Conservation (phyloP, 2,113 vertebrate genomes). For the Baryphthengus martii region DNA sequence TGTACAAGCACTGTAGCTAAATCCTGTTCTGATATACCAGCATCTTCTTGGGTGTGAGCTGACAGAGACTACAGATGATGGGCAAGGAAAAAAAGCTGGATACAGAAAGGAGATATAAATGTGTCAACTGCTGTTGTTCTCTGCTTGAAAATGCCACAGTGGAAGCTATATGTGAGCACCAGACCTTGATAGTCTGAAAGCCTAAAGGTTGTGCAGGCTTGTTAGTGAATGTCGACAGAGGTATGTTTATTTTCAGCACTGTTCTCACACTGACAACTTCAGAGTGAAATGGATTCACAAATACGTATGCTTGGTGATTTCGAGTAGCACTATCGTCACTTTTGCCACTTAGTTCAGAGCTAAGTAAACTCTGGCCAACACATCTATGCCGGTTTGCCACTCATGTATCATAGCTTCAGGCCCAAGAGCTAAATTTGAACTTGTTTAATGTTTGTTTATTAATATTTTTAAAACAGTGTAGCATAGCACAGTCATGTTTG, state of each 20-base stretch:
- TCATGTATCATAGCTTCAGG: background rate
- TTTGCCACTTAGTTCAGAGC: slow-evolving; percentile 21
- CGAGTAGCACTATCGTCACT: background rate
- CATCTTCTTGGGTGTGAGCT: background rate
- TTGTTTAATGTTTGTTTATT: slow-evolving; percentile 48
- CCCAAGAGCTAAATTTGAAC: slow-evolving; percentile 27
- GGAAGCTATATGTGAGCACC: background rate
- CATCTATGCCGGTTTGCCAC: slow-evolving; percentile 2
- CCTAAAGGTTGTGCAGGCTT: background rate
- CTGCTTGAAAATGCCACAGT: background rate
- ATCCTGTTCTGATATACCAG: background rate
- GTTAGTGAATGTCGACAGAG: background rate
- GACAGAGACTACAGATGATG: background rate
- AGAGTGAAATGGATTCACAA: background rate
- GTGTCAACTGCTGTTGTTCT: background rate
- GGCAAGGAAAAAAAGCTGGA: background rate
- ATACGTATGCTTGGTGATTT: background rate
- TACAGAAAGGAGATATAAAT: background rate
- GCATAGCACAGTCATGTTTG: background rate
- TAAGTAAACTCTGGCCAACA: slow-evolving; percentile 20
- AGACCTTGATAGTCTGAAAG: slow-evolving; percentile 29
- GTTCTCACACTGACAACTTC: slow-evolving; percentile 36
- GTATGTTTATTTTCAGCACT: slow-evolving; percentile 56
- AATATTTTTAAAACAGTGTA: slow-evolving; percentile 34
- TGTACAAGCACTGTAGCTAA: background rate